Conservation (phyloP, 2,888 invertebrate species). For the Diabrotica balteata region DNA sequence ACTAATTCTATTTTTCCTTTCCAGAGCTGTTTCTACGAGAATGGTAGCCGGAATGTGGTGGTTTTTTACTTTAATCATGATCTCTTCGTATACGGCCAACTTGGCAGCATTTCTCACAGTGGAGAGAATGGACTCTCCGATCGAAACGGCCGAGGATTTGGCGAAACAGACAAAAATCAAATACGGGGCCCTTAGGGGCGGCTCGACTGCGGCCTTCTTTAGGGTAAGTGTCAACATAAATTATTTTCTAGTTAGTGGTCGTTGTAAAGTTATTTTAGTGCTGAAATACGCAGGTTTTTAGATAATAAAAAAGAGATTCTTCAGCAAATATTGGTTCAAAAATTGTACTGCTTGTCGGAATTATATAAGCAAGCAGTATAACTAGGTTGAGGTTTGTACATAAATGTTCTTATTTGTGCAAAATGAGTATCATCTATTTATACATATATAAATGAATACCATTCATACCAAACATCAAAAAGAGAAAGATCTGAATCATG, state of each 20-base stretch:
- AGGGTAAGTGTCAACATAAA: slow-evolving; percentile 68
- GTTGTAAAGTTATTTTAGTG: no score
- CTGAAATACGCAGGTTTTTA: no score
- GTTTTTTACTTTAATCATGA: slow-evolving; percentile 96
- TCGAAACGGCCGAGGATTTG: slow-evolving; percentile 94
- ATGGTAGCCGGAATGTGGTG: slow-evolving; percentile 94
- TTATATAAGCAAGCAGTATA: no score
- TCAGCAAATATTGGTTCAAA: no score
- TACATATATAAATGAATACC: no score
- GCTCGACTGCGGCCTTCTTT: slow-evolving; percentile 95
- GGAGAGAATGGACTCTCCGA: slow-evolving; percentile 92
- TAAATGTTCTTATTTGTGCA: no score
- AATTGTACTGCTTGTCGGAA: no score
- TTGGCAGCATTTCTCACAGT: slow-evolving; percentile 93
- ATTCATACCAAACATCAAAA: no score
- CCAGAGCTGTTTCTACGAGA: slow-evolving; percentile 84
- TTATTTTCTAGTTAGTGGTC: not conserved
- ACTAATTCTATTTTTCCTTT: slow-evolving; percentile 17
- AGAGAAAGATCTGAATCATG: no score
- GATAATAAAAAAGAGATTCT: no score
- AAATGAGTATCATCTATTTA: no score
- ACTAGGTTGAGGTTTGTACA: no score
- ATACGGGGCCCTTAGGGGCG: slow-evolving; percentile 92
- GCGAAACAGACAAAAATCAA: slow-evolving; percentile 97
- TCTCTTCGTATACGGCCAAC: slow-evolving; percentile 95